Conservation (phyloP, 2,888 invertebrate genomes). For the Euspilapteryx auroguttella region DNA sequence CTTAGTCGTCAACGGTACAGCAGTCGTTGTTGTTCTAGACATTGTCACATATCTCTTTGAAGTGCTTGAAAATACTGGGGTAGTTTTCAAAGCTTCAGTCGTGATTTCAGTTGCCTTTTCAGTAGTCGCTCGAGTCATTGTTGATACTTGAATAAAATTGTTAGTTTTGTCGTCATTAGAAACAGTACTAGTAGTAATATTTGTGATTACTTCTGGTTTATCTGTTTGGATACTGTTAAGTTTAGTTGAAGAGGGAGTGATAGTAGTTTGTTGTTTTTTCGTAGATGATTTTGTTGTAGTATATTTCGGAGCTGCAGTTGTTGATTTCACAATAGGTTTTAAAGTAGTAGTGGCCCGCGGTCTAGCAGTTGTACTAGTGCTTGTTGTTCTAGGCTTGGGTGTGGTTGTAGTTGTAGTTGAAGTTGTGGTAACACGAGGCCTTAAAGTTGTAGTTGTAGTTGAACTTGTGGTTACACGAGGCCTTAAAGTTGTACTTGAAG, state of each 20-base stretch:
- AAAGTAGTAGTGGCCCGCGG: neutral
- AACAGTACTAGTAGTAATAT: constrained; percentile 8
- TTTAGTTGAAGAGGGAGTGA: constrained; percentile 9
- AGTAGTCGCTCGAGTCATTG: neutral
- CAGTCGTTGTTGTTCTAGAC: constrained; percentile 9
- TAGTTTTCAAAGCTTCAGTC: neutral
- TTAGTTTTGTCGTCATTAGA: neutral
- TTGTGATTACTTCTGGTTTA: constrained; percentile 6
- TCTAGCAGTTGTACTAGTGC: neutral
- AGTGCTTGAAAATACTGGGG: constrained; percentile 11
- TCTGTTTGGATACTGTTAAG: constrained; percentile 8
- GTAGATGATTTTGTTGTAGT: constrained; percentile 10
- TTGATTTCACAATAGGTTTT: constrained; percentile 4
- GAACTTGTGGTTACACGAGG: constrained; percentile 8
- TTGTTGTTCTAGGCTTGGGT: constrained; percentile 9
- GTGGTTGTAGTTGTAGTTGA: constrained; percentile 6
- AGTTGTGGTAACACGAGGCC: constrained; percentile 5
- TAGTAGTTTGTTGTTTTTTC: constrained; percentile 5
- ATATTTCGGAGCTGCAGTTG: constrained; percentile 8
- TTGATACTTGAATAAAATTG: neutral
- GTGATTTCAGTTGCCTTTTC: constrained; percentile 1
- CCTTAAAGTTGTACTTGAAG: constrained; percentile 8
- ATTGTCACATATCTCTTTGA: constrained; percentile 14
- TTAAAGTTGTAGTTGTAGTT: constrained; percentile 10
- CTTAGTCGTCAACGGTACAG: constrained; percentile 7